Base-by-base conservation (phyloP, 2,888 invertebrate genomes). In the Pseudococcus longispinus region DNA sequence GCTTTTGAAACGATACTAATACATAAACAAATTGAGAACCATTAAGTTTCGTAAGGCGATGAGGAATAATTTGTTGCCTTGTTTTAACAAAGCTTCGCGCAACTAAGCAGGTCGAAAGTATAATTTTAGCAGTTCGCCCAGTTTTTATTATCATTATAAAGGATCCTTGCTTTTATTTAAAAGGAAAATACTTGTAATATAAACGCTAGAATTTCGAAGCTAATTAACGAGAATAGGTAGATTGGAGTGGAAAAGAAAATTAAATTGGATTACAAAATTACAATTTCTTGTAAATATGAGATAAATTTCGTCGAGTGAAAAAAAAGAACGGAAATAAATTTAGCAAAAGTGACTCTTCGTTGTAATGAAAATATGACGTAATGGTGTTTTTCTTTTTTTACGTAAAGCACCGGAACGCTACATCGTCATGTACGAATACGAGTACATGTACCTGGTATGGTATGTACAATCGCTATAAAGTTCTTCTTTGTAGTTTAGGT, bases 351-450 rank as follows among this genome's bases (percentile, higher is more conserved):
- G 18, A 74, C 74, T 26, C n/a, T 18, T n/a, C 32, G 51, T 51
- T 51, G 51, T 51, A 37, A 74, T 74, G 37, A 37, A 74, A 74
- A 74, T 74, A 74, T 74, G 29, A 74, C 37, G 74, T 18, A 74
- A 74, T 74, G 18, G 65, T 26, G 23, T 65, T 65, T 65, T 65
- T 51, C n/a, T 15, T n/a, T n/a, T 51, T 51, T 51, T 65, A 65
- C 26, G 13, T 65, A 65, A 65, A 65, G 26, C 26, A 26, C 26
- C 65, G 13, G 26, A 13, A 13, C 65, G 65, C 65, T 20, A 11
- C n/a, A 46, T 46, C 44, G 1, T 46, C 44, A 13, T 46, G 44
- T 46, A 46, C 44, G 44, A 26, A 15, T 70, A 70, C 0, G 70
- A 4, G 37, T 37, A 37, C 37, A 37, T 37, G 37, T 2, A 37